Evolutionary conservation across 2,888 invertebrate genomes (phyloP), one percentile per base, ranked within the genome.

Genomic region (Colletes collaris): DNA sequence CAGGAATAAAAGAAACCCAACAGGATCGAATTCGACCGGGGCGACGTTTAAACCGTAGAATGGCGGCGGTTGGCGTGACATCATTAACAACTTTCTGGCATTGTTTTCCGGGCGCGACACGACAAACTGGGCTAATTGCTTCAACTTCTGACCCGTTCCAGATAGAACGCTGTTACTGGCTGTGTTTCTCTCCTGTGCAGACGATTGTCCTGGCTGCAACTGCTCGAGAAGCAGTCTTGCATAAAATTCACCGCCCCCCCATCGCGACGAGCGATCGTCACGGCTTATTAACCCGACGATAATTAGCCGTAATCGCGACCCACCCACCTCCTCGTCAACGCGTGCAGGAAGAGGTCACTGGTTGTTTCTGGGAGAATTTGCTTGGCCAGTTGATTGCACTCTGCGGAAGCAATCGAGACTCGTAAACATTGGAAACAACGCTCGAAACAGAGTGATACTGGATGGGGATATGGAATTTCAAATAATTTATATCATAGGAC

Each of bases 81-180:
- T 89, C 88, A 88, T 90, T 90, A 90, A 90, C 88, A 90, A 90
- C 90, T 90, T 90, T 90, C 86, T 84, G 87, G 86, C 89, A 90
- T 90, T 90, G 90, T 90, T 90, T 90, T 88, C 87, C 85, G 0
- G 16, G 86, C 74, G 84, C 81, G 79, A 83, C 81, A 16, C 87
- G 84, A 88, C 89, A 89, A 90, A 90, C 90, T 90, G 84, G 90
- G 90, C 86, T 90, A 90, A 90, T 90, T 90, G 87, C 90, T 87
- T 87, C 87, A 90, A 89, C 90, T 89, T 90, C 84, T 88, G 88
- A 89, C 90, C 90, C 85, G 84, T 84, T 86, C 83, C 80, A 72
- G 72, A 76, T 77, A 75, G 78, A 65, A 79, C 75, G 71, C 68
- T 83, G 88, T 87, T 88, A 88, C 86, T 80, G 80, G 84, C 79